Conservation (phyloP, 92 coral and sea anemone genomes). For the Zoanthus sansibaricus region DNA sequence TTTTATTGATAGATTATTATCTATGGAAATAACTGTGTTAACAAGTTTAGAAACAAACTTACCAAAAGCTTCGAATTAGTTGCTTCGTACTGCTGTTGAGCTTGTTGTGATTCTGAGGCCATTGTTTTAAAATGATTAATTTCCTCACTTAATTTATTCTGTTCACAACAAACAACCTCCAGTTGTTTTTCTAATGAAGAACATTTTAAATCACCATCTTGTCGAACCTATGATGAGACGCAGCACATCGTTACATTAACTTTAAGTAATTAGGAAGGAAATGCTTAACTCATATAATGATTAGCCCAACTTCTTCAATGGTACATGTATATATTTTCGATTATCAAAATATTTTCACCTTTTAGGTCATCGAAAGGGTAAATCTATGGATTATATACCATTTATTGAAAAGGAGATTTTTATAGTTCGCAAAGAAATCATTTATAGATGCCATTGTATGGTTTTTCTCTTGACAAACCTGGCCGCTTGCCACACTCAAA, state of each 20-base stretch:
- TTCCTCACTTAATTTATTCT: not conserved
- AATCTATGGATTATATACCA: too few species aligned
- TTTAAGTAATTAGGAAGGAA: too few species aligned
- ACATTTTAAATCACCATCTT: conserved; percentile 14
- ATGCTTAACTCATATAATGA: too few species aligned
- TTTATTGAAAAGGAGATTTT: too few species aligned
- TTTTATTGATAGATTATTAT: not conserved
- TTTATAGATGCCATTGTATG: too few species aligned
- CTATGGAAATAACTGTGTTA: not conserved
- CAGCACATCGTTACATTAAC: not conserved
- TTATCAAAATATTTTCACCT: too few species aligned
- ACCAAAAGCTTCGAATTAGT: conserved; percentile 36
- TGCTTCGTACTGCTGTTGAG: conserved; percentile 17
- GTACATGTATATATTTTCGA: too few species aligned
- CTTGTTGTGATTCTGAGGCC: not conserved
- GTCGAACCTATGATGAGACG: not conserved
- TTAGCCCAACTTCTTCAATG: too few species aligned
- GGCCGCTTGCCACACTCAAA: too few species aligned
- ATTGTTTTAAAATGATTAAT: not conserved
- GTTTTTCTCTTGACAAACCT: too few species aligned
- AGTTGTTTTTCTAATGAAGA: conserved; percentile 23
- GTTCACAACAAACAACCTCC: conserved; percentile 4
- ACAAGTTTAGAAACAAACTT: not conserved
- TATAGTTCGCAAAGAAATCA: too few species aligned
- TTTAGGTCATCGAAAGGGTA: too few species aligned